phyloP scores from a whole-genome alignment of 2,113 vertebrate genomes.

The Saguinus midas region DNA sequence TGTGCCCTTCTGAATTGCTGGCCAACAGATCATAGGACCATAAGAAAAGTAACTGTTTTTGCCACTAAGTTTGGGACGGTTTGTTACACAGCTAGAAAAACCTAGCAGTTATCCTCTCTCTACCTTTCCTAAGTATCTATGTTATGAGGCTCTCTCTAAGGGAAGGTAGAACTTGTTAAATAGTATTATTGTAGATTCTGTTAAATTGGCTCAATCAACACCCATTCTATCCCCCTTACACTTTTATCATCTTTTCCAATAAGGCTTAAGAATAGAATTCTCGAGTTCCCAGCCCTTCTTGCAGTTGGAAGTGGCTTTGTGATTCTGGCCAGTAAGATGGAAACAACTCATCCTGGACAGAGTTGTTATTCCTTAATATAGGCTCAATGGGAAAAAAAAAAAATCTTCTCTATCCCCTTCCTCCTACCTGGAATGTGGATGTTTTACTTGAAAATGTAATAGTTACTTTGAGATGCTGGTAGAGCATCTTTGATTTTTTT shows the following conservation, averaged over 20 bases:
- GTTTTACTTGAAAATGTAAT: neutral
- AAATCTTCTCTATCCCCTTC: neutral
- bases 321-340: neutral
- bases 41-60: neutral
- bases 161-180: neutral
- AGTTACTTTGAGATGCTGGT: neutral
- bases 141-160: neutral
- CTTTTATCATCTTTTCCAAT: neutral
- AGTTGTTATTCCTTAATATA: neutral
- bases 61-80: neutral
- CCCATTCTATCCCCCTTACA: neutral
- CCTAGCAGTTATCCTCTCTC: neutral
- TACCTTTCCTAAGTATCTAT: neutral
- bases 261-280: neutral
- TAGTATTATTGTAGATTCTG: neutral
- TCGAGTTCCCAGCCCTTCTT: neutral
- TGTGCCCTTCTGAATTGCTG: neutral
- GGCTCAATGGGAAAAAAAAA: neutral
- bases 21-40: neutral
- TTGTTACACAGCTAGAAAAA: neutral
- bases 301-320: neutral
- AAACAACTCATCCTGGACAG: neutral
- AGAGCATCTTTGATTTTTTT: neutral
- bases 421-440: neutral
- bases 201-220: neutral